Conservation (phyloP, 2,888 invertebrate genomes). For the Tetropium fuscum region DNA sequence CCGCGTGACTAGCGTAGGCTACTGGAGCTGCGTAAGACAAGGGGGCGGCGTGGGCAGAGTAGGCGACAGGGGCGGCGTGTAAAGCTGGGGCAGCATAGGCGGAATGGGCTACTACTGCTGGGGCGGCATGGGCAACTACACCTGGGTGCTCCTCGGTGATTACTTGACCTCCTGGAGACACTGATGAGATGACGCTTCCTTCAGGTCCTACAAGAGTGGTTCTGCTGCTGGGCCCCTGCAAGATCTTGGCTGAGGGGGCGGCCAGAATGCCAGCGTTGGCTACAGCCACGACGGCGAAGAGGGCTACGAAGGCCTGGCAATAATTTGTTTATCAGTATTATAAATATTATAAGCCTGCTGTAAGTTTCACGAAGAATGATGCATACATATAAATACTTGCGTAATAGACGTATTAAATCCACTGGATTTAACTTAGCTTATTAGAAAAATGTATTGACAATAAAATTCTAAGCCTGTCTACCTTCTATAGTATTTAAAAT, state of each 20-base stretch:
- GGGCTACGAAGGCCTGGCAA: too few species aligned
- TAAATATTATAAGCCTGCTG: too few species aligned
- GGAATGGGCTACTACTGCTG: slow-evolving; percentile 40
- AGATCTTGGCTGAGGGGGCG: slow-evolving; percentile 46
- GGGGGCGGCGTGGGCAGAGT: slow-evolving; percentile 22
- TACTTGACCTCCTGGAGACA: slow-evolving; percentile 45
- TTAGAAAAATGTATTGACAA: too few species aligned
- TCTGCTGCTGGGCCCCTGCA: slow-evolving; percentile 55
- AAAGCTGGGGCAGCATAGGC: slow-evolving; percentile 1
- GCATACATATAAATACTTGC: too few species aligned
- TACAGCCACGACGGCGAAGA: slow-evolving; percentile 50
- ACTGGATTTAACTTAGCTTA: too few species aligned
- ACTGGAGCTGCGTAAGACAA: too few species aligned
- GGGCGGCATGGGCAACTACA: slow-evolving; percentile 23
- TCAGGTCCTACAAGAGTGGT: slow-evolving; percentile 50
- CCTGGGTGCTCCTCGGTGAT: slow-evolving; percentile 34
- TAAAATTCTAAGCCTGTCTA: too few species aligned
- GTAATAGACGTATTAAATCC: too few species aligned
- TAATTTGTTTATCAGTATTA: too few species aligned
- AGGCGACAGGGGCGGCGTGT: not conserved
- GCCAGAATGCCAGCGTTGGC: slow-evolving; percentile 40
- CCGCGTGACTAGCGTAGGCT: slow-evolving; percentile 33
- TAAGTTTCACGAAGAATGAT: too few species aligned
- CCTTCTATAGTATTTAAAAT: too few species aligned
- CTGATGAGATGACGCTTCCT: slow-evolving; percentile 49